Evolutionary conservation across 2,888 invertebrate species (phyloP).

Genomic region (Calameuta filiformis): DNA sequence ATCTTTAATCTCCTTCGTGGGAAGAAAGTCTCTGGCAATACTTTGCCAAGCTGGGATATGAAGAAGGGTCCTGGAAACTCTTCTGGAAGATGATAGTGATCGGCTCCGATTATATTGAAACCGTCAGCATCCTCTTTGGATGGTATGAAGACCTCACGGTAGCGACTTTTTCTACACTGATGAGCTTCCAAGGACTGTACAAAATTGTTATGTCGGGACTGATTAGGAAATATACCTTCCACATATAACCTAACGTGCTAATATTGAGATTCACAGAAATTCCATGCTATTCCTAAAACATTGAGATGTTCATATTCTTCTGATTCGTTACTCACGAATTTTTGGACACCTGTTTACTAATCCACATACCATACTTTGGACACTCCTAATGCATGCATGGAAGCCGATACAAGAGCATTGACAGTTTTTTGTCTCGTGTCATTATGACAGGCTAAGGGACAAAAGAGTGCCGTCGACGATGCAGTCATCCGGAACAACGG

Average conservation of each 20-base stretch:
- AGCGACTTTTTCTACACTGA: background rate
- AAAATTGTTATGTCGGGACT: background rate
- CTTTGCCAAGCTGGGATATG: constrained; percentile 18
- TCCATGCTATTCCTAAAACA: background rate
- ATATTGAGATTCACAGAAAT: background rate
- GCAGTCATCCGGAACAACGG: constrained; percentile 46
- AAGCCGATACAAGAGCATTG: constrained; percentile 49
- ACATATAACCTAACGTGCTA: background rate
- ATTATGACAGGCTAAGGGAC: constrained; percentile 50
- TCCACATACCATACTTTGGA: background rate
- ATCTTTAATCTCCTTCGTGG: background rate
- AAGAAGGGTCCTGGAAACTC: constrained; percentile 17
- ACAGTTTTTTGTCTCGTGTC: constrained; percentile 50
- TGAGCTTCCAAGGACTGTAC: background rate
- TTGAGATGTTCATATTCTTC: background rate
- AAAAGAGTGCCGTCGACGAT: constrained; percentile 48
- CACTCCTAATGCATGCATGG: constrained; percentile 43
- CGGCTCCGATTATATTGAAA: constrained; percentile 47
- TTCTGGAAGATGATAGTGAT: constrained; percentile 48
- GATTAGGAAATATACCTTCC: background rate
- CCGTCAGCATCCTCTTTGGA: constrained; percentile 29
- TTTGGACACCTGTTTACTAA: background rate
- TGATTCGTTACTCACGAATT: background rate
- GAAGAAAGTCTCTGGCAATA: background rate
- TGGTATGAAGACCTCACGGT: background rate